These are phyloP conservation scores for Congeria kusceri DNA, from an alignment of 2,888 invertebrate species.

Conservation along the genomic window DNA sequence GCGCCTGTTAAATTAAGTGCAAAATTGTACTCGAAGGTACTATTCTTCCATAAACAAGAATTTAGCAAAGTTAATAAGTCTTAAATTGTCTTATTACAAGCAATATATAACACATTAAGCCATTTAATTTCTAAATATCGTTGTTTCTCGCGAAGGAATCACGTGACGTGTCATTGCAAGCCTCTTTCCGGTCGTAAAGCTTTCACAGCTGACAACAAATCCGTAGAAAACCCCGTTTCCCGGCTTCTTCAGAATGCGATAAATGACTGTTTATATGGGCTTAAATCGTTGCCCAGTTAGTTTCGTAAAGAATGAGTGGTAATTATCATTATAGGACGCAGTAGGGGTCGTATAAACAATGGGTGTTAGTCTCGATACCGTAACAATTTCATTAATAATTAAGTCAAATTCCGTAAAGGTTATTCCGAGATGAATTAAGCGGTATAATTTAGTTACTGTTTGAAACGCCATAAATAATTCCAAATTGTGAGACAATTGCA, in stretches of 20 bases:
- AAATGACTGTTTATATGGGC: slow-evolving; percentile 60
- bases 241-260: slow-evolving; percentile 23
- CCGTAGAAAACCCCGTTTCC: slow-evolving; percentile 32
- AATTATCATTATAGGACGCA: slow-evolving; percentile 51
- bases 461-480: slow-evolving; percentile 77
- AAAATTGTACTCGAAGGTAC: too few relatives aligned
- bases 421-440: slow-evolving; percentile 74
- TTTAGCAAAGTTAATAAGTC: slow-evolving; percentile 60
- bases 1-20: too few relatives aligned
- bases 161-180: slow-evolving; percentile 59
- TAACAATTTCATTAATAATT: slow-evolving; percentile 71
- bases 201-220: slow-evolving; percentile 50
- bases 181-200: slow-evolving; percentile 63
- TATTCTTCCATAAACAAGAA: slow-evolving; percentile 43
- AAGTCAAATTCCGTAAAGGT: slow-evolving; percentile 73
- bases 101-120: slow-evolving; percentile 59
- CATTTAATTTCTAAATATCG: slow-evolving; percentile 62
- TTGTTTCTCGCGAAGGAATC: slow-evolving; percentile 52
- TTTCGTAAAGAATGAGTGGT: slow-evolving; percentile 48
- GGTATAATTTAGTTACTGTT: slow-evolving; percentile 71
- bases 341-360: slow-evolving; percentile 54
- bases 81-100: slow-evolving; percentile 65
- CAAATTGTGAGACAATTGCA: slow-evolving; percentile 77
- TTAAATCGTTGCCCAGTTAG: slow-evolving; percentile 59
- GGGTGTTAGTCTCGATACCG: slow-evolving; percentile 43